These are phyloP conservation scores for Mirza zaza DNA, from an alignment of 2,113 vertebrate genomes.

Conservation along the genomic window DNA sequence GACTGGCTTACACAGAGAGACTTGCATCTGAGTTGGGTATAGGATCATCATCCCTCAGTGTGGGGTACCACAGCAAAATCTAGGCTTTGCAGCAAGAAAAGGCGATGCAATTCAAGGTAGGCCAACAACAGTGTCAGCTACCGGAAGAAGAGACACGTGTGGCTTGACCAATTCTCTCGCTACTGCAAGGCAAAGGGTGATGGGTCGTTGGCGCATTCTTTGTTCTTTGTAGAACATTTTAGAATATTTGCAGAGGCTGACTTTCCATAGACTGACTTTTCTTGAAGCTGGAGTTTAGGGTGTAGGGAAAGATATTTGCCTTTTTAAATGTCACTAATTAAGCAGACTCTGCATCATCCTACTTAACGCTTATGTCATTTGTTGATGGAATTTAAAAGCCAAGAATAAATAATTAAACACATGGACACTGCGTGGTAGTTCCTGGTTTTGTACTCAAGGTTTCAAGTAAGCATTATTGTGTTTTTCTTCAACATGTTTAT, in stretches of 20 bases:
- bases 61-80: neutral
- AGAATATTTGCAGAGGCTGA: neutral
- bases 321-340: conserved; percentile 48
- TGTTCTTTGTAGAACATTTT: neutral
- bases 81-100: neutral
- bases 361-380: conserved; percentile 32
- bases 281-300: neutral
- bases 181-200: neutral
- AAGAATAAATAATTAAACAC: conserved; percentile 64
- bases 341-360: neutral
- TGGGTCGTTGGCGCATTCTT: neutral
- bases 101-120: neutral
- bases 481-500: neutral
- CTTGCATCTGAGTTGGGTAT: neutral
- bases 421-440: neutral
- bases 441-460: neutral
- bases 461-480: neutral
- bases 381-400: conserved; percentile 64
- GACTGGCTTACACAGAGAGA: neutral
- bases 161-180: neutral
- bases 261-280: neutral
- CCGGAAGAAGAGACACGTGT: neutral
- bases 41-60: neutral
- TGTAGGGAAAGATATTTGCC: neutral
- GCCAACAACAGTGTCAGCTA: neutral